phyloP scores from a whole-genome alignment of 2,797 vertebrate species.

The Eulemur albifrons region DNA sequence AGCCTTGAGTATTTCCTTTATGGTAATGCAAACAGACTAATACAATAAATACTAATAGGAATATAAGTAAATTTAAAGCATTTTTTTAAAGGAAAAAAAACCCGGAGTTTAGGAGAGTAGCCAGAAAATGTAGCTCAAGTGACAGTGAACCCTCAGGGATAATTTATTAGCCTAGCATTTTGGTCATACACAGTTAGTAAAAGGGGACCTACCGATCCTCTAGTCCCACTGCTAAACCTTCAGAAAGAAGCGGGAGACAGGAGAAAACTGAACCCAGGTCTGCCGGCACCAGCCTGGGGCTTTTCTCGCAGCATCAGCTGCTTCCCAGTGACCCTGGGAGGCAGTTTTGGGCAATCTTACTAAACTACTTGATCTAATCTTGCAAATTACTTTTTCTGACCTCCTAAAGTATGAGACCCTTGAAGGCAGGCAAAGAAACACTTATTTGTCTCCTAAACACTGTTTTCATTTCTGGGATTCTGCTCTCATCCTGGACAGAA shows the following conservation, averaged over 20 bases:
- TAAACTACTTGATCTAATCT: neutral
- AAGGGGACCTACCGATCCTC: neutral
- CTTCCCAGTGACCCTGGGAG: neutral
- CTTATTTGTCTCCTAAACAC: neutral
- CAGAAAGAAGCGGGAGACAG: neutral
- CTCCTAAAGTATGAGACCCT: neutral
- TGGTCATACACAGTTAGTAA: neutral
- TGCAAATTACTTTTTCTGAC: neutral
- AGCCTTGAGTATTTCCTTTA: neutral
- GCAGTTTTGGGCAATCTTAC: too few relatives aligned
- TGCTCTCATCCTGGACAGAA: neutral
- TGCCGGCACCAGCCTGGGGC: neutral
- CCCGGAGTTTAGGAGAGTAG: neutral
- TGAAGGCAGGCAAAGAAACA: neutral
- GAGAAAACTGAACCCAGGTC: neutral
- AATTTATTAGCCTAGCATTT: neutral
- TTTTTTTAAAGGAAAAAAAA: neutral
- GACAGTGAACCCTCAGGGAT: neutral
- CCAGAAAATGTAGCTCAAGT: neutral
- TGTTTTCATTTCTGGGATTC: neutral
- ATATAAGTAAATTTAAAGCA: neutral
- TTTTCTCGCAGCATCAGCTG: neutral
- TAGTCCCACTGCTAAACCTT: too few relatives aligned
- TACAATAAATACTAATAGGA: neutral
- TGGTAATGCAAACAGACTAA: neutral